Conservation (phyloP, 1,140 invertebrate genomes). For the Alviniconcha marisindica region DNA sequence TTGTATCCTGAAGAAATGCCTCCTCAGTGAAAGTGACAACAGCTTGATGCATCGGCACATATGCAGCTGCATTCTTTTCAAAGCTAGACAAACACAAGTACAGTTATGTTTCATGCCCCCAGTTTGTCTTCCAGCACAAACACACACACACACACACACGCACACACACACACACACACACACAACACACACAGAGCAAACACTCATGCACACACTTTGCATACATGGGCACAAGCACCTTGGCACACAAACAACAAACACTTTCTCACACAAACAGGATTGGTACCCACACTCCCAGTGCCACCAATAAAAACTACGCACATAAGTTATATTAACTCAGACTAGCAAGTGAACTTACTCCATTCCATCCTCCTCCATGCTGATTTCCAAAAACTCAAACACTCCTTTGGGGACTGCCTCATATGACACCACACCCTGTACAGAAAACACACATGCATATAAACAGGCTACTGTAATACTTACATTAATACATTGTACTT, state of each 20-base stretch:
- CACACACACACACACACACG: not conserved
- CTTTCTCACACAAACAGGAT: too few species aligned
- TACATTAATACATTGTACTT: too few species aligned
- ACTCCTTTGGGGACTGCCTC: not conserved
- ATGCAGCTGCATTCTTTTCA: slow-evolving; percentile 32
- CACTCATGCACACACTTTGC: not conserved
- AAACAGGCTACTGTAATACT: not conserved
- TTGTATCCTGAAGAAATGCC: slow-evolving; percentile 52
- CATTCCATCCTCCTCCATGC: not conserved
- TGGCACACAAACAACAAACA: not conserved
- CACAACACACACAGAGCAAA: too few species aligned
- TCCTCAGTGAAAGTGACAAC: slow-evolving; percentile 53
- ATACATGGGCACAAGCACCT: not conserved
- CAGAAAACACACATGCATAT: not conserved
- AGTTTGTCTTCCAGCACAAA: not conserved
- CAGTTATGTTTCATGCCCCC: not conserved
- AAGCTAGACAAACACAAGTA: slow-evolving; percentile 17
- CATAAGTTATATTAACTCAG: too few species aligned
- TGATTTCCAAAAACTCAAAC: not conserved
- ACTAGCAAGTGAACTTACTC: not conserved
- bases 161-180: not conserved
- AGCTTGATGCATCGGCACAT: slow-evolving; percentile 47
- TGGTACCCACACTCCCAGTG: too few species aligned
- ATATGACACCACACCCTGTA: not conserved
- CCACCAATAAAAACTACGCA: too few species aligned